Conservation (phyloP, 2,888 invertebrate genomes). For the Epirrhoe tristata region DNA sequence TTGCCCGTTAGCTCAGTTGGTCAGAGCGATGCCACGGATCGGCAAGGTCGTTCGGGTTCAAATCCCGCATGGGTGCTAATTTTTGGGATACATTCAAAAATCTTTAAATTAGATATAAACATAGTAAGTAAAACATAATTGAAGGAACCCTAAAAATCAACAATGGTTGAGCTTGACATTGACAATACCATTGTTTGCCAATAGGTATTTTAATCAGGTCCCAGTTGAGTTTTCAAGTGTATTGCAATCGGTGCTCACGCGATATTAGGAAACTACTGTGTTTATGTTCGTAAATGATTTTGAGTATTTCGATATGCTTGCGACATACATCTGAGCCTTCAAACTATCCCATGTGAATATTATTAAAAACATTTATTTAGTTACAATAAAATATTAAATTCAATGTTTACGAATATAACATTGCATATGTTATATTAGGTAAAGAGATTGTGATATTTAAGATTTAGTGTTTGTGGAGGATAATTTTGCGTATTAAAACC, state of each 20-base stretch:
- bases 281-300: constrained; percentile 25
- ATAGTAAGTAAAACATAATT: constrained; percentile 33
- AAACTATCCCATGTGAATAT: constrained; percentile 24
- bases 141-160: constrained; percentile 3
- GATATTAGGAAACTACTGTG: constrained; percentile 32
- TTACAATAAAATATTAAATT: background rate
- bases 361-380: background rate
- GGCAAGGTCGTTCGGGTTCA: no score
- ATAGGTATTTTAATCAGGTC: constrained; percentile 33
- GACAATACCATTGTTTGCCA: constrained; percentile 39
- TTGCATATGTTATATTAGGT: no score
- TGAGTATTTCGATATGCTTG: constrained; percentile 25
- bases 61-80: no score
- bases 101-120: no score
- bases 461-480: no score
- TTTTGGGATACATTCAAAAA: no score
- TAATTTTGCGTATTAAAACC: no score
- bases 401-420: background rate
- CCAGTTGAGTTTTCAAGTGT: constrained; percentile 29
- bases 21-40: no score
- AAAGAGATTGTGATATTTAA: no score
- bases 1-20: no score
- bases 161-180: constrained; percentile 44
- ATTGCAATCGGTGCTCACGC: constrained; percentile 30
- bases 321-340: constrained; percentile 19